A percentile compares a stretch with the other conserved stretches of the same genome.
Conservation (phyloP, 2,797 vertebrate genomes). For the Typhlichthys subterraneus region DNA sequence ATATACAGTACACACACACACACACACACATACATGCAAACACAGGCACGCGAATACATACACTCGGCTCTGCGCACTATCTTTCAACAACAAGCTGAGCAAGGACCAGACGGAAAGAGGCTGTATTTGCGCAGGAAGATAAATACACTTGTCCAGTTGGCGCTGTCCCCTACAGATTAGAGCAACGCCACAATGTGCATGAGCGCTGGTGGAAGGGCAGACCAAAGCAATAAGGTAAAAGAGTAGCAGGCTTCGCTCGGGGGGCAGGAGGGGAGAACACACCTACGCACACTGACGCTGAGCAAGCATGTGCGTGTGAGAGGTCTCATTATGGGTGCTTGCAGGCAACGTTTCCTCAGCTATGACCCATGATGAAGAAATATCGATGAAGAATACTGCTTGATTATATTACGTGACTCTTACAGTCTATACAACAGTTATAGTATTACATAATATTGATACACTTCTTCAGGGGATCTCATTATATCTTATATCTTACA, state of each 20-base stretch:
- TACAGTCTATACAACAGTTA: no score
- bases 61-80: conserved; percentile 73
- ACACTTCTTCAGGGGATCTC: no score
- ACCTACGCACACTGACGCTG: conserved; percentile 5
- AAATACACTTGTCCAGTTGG: conserved; percentile 76
- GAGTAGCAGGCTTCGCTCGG: conserved; percentile 27
- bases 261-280: conserved; percentile 32
- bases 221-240: conserved; percentile 64
- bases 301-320: conserved; percentile 14
- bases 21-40: conserved; percentile 20
- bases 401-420: no score
- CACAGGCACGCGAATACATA: conserved; percentile 26
- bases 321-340: no score
- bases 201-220: conserved; percentile 69
- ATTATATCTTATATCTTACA: no score
- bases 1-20: conserved; percentile 7
- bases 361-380: no score
- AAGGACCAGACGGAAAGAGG: conserved; percentile 78
- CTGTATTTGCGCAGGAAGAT: conserved; percentile 82
- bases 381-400: no score
- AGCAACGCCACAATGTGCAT: conserved; percentile 74
- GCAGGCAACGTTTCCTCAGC: no score
- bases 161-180: conserved; percentile 76
- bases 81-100: conserved; percentile 83
- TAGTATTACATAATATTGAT: no score